Evolutionary conservation across 1,140 invertebrate species (phyloP).

Genomic region (Goniozus legneri): DNA sequence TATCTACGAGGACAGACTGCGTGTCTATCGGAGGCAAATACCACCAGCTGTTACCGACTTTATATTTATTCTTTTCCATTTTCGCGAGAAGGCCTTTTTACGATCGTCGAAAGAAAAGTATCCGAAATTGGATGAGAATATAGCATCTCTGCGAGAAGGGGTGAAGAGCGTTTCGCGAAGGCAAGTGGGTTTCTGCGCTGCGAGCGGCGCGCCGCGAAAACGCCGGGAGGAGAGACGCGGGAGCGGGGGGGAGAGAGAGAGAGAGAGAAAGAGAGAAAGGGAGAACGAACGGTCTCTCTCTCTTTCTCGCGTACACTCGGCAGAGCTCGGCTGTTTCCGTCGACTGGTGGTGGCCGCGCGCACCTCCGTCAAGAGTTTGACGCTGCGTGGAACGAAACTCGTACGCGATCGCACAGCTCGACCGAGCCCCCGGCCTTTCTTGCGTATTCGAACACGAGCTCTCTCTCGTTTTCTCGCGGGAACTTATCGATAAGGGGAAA

Average conservation of each 20-base stretch:
- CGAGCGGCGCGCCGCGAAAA: conserved; percentile 8
- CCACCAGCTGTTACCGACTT: no score
- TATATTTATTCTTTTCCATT: no score
- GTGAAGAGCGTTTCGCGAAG: no score
- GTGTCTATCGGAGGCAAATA: no score
- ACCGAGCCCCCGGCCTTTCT: conserved; percentile 41
- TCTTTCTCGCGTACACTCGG: conserved; percentile 21
- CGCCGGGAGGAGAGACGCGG: conserved; percentile 16
- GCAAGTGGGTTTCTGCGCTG: neutral
- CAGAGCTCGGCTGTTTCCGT: conserved; percentile 27
- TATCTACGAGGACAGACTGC: no score
- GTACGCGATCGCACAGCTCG: conserved; percentile 50
- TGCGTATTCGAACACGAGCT: conserved; percentile 23
- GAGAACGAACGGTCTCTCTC: conserved; percentile 5
- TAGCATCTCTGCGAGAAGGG: no score
- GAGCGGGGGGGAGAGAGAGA: conserved; percentile 8
- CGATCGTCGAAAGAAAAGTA: no score
- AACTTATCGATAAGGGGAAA: neutral
- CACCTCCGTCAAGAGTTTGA: conserved; percentile 44
- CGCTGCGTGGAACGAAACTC: conserved; percentile 49
- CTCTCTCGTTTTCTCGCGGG: neutral
- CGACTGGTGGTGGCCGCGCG: conserved; percentile 37
- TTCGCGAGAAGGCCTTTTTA: no score
- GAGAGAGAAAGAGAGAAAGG: conserved; percentile 20
- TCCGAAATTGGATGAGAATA: no score